Base-by-base conservation (phyloP, 2,888 invertebrate species). In the Eupithecia subfuscata region DNA sequence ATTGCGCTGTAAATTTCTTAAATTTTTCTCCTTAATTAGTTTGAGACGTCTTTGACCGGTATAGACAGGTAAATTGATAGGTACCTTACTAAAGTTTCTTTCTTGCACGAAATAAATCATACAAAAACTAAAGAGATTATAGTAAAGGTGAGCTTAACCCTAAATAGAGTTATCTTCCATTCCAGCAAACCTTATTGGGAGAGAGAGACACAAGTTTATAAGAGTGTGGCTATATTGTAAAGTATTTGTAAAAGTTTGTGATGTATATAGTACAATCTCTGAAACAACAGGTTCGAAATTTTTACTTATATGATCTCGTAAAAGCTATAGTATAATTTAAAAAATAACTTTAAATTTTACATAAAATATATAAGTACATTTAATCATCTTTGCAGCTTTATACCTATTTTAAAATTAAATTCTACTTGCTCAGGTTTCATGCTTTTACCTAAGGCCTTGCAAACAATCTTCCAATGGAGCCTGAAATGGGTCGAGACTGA, bases 401-500 rank as follows among this genome's bases (percentile, higher is more conserved):
- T 60, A 60, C 14, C 34, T 64, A 64, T 67, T n/a, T 67, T 40
- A 37, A 65, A 65, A 67, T 67, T 37, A 67, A 67, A 37, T 67
- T 67, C 37, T 40, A 8, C 40, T 64, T 64, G 30, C 64, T 67
- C 12, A n/a, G 65, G 60, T 67, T 67, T n/a, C 65, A 40, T n/a
- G 40, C 65, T 65, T 40, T 37, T 18, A 37, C 40, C 40, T 12
- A 40, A 67, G 60, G 14, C 65, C 40, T 40, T 67, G 18, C 65
- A 37, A 67, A 60, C 25, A 60, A 67, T 67, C 18, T 67, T 37
- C 65, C 65, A 67, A 67, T 67, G 65, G n/a, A 67, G 65, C 65
- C 65, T 67, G n/a, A 67, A 67, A 67, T 67, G 12, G 40, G 65
- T 22, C 65, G 65, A 40, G 65, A 60, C 65, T 22, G 18, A 37